These are phyloP conservation scores for Plusia festucae DNA, from an alignment of 2,888 invertebrate genomes.

Conservation along the genomic window DNA sequence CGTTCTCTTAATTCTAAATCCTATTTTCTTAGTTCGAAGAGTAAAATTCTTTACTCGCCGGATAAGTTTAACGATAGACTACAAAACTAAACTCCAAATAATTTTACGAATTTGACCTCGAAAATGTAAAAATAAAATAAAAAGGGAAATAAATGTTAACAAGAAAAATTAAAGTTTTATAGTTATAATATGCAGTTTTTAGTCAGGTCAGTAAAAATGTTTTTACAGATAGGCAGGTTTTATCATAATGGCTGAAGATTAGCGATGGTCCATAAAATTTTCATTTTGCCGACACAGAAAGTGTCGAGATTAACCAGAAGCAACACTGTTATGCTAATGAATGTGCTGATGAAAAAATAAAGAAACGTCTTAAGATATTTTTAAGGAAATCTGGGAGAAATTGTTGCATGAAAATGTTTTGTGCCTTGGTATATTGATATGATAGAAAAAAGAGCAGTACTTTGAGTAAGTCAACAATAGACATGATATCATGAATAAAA, in stretches of 20 bases:
- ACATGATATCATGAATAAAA: no score
- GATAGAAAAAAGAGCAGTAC: no score
- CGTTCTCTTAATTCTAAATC: neutral
- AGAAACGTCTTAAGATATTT: slow-evolving; percentile 37
- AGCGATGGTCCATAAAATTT: slow-evolving; percentile 52
- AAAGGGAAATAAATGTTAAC: slow-evolving; percentile 18
- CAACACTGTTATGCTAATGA: slow-evolving; percentile 57
- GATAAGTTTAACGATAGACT: neutral
- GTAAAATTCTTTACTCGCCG: neutral
- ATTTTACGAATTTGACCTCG: neutral
- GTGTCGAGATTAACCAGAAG: slow-evolving; percentile 53
- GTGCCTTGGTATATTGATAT: slow-evolving; percentile 22
- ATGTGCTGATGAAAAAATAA: slow-evolving; percentile 59
- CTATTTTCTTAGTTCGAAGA: neutral
- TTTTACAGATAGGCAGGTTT: slow-evolving; percentile 45
- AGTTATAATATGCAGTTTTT: slow-evolving; percentile 38
- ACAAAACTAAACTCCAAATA: neutral
- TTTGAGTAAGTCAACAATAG: no score
- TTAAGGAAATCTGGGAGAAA: slow-evolving; percentile 33
- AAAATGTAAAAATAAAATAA: slow-evolving; percentile 13
- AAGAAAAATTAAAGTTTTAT: slow-evolving; percentile 45
- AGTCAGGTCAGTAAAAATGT: slow-evolving; percentile 18
- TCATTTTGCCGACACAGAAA: slow-evolving; percentile 53
- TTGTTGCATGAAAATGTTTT: slow-evolving; percentile 24
- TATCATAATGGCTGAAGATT: slow-evolving; percentile 52